A percentile compares a stretch with the other conserved stretches of the same genome.
phyloP scores from a whole-genome alignment of 2,113 vertebrate species.

The Pithys albifrons region DNA sequence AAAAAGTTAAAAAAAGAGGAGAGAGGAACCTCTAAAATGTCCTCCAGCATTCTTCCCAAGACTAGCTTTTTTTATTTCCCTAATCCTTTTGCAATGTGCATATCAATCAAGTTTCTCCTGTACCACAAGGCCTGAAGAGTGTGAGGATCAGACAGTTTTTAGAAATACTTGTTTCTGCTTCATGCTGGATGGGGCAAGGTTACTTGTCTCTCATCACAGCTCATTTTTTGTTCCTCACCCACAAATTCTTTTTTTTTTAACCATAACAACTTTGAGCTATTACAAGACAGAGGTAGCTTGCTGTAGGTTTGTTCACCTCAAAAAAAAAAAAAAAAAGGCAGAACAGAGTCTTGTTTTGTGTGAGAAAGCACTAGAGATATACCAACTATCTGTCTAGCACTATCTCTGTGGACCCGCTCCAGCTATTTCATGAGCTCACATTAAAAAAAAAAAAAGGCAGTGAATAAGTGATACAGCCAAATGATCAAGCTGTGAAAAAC shows the following conservation, averaged over 20 bases:
- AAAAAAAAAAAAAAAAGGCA: not conserved
- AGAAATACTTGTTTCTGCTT: not conserved
- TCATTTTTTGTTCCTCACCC: not conserved
- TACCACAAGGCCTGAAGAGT: not conserved
- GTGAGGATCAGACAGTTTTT: not conserved
- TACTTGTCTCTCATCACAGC: not conserved
- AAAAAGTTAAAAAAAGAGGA: not conserved
- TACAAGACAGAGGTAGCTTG: not conserved
- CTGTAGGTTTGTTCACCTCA: not conserved
- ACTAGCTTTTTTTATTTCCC: not conserved
- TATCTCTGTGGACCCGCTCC: not conserved
- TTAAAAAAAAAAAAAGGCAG: not conserved
- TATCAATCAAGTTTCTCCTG: not conserved
- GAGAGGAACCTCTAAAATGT: not conserved
- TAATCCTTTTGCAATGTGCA: not conserved
- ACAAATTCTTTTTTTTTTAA: not conserved
- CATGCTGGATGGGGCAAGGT: not conserved
- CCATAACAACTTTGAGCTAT: not conserved
- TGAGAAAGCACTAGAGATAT: not conserved
- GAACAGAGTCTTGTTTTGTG: not conserved
- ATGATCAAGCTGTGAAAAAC: not conserved
- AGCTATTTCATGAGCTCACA: not conserved
- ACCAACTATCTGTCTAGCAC: not conserved
- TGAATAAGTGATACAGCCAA: not conserved
- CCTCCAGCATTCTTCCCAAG: not conserved